Evolutionary conservation across 1,140 invertebrate genomes (phyloP), one percentile per base, ranked within the genome.

Genomic region (Pogonomyrmex californicus): DNA sequence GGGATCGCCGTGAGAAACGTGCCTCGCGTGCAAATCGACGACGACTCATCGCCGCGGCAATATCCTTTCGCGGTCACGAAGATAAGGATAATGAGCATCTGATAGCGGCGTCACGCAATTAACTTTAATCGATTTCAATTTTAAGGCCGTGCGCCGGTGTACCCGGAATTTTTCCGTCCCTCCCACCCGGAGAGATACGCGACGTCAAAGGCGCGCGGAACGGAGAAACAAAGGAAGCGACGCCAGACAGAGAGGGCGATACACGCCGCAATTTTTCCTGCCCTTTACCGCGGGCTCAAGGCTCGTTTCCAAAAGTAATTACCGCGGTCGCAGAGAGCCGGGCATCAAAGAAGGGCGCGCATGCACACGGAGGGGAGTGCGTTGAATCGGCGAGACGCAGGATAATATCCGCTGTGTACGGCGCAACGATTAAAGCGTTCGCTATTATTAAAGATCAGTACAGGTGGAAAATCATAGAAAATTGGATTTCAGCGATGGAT

Each of bases 61-160:
- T 63, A 41, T 33, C 5, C 41, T 44, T 73, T 38, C 79, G 56
- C 49, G 79, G 54, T 30, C 51, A 38, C 51, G 83, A 6, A 63
- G 83, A 77, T 76, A 78, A 85, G 83, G 47, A 33, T 87, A 90
- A 90, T 71, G 88, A 85, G 86, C 60, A 87, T 91, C 87, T 51
- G 88, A 90, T 88, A 91, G 62, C 51, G 58, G 23, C 30, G 81
- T 7, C 30, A 4, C 38, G 87, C 88, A 88, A 91, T 91, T 91
- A 91, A 91, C 90, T 89, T 85, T 89, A 91, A 91, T 91, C 90
- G 82, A 71, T 89, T 91, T 9, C 78, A 76, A 91, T 88, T 91
- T 79, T 71, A 83, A 89, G 62, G 41, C 10, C 33, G 68, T 41
- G 9, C 44, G n/a, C 58, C 2, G 58, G 47, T 44, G 33, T 30